Evolutionary conservation across 2,888 invertebrate species (phyloP).

Genomic region (Limnephilus lunatus): DNA sequence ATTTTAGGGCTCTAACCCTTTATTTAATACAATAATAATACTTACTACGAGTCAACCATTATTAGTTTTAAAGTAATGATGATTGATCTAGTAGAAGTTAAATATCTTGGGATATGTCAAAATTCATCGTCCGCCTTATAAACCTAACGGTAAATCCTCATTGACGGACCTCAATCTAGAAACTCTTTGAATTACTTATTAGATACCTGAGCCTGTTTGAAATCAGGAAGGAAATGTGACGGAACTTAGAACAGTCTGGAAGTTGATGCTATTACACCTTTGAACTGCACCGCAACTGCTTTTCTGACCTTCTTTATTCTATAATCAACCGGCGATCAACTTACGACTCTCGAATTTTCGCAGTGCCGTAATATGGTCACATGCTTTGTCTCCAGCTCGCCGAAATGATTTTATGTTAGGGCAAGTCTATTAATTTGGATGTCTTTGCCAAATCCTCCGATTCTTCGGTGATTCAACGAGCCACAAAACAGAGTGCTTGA

Average conservation of each 20-base stretch:
- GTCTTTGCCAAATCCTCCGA: not conserved
- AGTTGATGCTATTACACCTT: not conserved
- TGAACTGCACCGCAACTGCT: not conserved
- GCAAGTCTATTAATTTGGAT: not conserved
- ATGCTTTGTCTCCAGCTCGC: no score
- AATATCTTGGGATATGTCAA: not conserved
- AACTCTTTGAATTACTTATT: not conserved
- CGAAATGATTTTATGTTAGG: no score
- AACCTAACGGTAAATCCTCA: not conserved
- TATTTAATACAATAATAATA: not conserved
- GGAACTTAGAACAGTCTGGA: not conserved
- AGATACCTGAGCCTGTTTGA: not conserved
- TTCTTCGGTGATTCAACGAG: not conserved
- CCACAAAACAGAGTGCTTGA: not conserved
- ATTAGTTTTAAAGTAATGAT: not conserved
- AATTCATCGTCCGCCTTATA: not conserved
- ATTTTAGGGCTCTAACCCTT: not conserved
- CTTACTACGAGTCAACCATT: not conserved
- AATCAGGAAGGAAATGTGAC: not conserved
- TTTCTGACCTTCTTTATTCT: no score
- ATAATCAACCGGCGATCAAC: no score
- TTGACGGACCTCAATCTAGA: not conserved
- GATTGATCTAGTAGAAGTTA: not conserved
- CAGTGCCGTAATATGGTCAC: no score
- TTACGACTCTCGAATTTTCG: no score